Evolutionary conservation across 1,140 invertebrate species (phyloP).

Genomic region (Tetramorium alpestre): DNA sequence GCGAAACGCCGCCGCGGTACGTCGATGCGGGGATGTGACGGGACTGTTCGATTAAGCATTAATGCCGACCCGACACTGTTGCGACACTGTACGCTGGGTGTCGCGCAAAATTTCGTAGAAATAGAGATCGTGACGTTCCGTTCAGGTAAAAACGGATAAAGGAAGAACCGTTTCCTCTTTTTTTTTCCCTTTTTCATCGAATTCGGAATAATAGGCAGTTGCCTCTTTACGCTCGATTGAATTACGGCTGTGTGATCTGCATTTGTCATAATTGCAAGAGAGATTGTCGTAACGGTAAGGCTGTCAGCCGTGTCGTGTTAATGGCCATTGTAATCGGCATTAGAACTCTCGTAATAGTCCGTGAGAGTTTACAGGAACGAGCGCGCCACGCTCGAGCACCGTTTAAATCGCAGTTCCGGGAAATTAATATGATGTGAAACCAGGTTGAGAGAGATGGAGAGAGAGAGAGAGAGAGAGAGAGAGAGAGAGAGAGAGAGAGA

Average conservation of each 20-base stretch:
- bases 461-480: neutral
- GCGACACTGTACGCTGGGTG: neutral
- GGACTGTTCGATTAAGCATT: conserved; percentile 51
- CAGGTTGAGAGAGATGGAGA: conserved; percentile 32
- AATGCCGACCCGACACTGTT: neutral
- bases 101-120: neutral
- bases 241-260: conserved; percentile 14
- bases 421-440: conserved; percentile 56
- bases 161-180: neutral
- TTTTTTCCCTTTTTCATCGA: neutral
- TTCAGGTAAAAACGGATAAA: neutral
- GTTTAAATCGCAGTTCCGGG: conserved; percentile 54
- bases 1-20: conserved; percentile 33
- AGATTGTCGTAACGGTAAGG: conserved; percentile 48
- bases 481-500: too few species aligned
- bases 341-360: conserved; percentile 51
- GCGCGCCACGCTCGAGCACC: conserved; percentile 40
- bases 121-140: neutral
- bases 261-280: conserved; percentile 51
- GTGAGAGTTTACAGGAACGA: conserved; percentile 52
- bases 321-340: conserved; percentile 55
- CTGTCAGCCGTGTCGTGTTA: conserved; percentile 53
- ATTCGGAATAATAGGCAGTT: neutral
- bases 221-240: conserved; percentile 24
- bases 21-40: conserved; percentile 33